A percentile compares a stretch with the other conserved stretches of the same genome.
phyloP scores from a whole-genome alignment of 2,113 vertebrate species.

The Epinephelus fuscoguttatus region DNA sequence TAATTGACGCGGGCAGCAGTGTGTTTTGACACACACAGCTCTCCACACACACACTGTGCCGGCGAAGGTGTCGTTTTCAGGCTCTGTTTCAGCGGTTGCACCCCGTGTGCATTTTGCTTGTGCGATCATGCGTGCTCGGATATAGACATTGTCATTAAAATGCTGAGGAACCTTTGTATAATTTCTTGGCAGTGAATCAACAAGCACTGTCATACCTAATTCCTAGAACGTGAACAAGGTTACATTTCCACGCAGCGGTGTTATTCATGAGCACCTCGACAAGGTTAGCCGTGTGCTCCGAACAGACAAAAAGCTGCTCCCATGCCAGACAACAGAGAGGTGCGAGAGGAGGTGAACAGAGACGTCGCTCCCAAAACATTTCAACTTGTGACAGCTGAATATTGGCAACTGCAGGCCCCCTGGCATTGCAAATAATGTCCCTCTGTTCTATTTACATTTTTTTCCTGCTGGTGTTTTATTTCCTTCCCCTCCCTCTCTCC shows the following conservation, averaged over 20 bases:
- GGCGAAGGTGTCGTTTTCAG: slow-evolving; percentile 37
- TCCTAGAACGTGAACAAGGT: slow-evolving; percentile 34
- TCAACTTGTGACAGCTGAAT: slow-evolving; percentile 67
- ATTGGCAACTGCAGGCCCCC: slow-evolving; percentile 45
- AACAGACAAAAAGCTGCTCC: slow-evolving; percentile 36
- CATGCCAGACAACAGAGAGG: slow-evolving; percentile 28
- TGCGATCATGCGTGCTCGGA: slow-evolving; percentile 35
- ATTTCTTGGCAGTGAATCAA: slow-evolving; percentile 51
- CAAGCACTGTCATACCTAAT: slow-evolving; percentile 37
- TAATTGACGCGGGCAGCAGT: neutral
- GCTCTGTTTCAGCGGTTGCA: slow-evolving; percentile 25
- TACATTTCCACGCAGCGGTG: slow-evolving; percentile 4
- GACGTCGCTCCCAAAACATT: slow-evolving; percentile 54
- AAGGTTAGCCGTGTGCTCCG: slow-evolving; percentile 7
- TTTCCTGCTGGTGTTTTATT: slow-evolving; percentile 50
- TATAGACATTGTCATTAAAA: slow-evolving; percentile 54
- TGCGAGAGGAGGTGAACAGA: slow-evolving; percentile 46
- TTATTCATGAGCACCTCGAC: slow-evolving; percentile 51
- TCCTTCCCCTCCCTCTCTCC: slow-evolving; percentile 17
- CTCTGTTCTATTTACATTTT: slow-evolving; percentile 59
- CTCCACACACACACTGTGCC: neutral
- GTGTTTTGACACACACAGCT: slow-evolving; percentile 37
- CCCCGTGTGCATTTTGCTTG: slow-evolving; percentile 16
- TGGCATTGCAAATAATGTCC: slow-evolving; percentile 60
- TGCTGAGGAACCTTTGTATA: slow-evolving; percentile 40